phyloP scores from a whole-genome alignment of 1,140 invertebrate species.

The Drosophila tani region DNA sequence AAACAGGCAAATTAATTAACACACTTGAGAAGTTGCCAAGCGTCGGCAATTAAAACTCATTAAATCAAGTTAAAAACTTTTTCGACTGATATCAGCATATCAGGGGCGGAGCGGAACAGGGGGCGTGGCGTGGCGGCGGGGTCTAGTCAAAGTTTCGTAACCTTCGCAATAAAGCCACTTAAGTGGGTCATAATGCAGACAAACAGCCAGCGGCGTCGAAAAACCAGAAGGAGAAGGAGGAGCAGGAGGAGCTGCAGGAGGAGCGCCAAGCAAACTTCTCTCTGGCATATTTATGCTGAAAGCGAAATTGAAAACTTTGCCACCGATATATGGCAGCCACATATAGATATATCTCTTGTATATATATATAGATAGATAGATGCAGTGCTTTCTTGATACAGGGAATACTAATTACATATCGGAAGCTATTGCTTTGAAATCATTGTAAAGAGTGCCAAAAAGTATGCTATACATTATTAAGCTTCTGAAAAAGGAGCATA shows the following conservation, averaged over 20 bases:
- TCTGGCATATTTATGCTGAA: slow-evolving; percentile 77
- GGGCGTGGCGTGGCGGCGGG: background rate
- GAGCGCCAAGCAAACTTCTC: slow-evolving; percentile 48
- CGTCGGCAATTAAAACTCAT: slow-evolving; percentile 78
- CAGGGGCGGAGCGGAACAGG: background rate
- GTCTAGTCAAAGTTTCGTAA: slow-evolving; percentile 74
- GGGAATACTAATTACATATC: background rate
- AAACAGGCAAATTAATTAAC: slow-evolving; percentile 67
- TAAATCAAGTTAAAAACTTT: slow-evolving; percentile 83
- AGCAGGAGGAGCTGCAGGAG: slow-evolving; percentile 15
- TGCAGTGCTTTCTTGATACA: slow-evolving; percentile 8
- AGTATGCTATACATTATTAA: background rate
- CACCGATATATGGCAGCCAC: slow-evolving; percentile 58
- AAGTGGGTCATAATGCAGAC: slow-evolving; percentile 82
- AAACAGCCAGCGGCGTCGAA: slow-evolving; percentile 42
- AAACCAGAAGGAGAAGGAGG: slow-evolving; percentile 2
- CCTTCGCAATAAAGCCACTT: slow-evolving; percentile 83
- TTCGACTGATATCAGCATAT: slow-evolving; percentile 47
- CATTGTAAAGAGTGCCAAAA: background rate
- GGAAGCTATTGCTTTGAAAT: background rate
- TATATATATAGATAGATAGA: slow-evolving; percentile 9
- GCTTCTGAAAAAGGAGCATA: too few relatives aligned
- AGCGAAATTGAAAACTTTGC: slow-evolving; percentile 81
- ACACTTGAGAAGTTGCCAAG: slow-evolving; percentile 74
- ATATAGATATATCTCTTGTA: slow-evolving; percentile 2